phyloP scores from a whole-genome alignment of 2,888 invertebrate genomes.

The Apodemia hepburni region DNA sequence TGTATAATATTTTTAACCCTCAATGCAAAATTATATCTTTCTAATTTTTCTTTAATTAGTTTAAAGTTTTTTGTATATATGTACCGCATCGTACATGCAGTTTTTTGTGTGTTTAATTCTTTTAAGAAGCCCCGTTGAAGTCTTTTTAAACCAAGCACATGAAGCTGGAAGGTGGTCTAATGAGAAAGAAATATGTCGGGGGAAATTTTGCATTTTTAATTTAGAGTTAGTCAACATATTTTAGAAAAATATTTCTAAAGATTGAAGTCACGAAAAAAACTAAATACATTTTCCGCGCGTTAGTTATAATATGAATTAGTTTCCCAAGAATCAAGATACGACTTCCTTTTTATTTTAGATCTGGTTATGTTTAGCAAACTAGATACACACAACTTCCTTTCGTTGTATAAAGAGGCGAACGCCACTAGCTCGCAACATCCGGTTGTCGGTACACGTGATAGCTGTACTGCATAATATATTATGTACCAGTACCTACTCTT shows the following conservation, averaged over 20 bases:
- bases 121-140: too few relatives aligned
- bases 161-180: too few relatives aligned
- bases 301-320: slow-evolving; percentile 25
- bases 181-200: too few relatives aligned
- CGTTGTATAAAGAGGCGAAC: slow-evolving; percentile 39
- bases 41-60: too few relatives aligned
- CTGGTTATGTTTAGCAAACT: slow-evolving; percentile 43
- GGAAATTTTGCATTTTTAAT: too few relatives aligned
- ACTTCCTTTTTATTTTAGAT: slow-evolving; percentile 55
- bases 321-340: slow-evolving; percentile 45
- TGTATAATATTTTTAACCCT: too few relatives aligned
- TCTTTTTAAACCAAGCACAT: too few relatives aligned
- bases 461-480: slow-evolving; percentile 17
- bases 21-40: too few relatives aligned
- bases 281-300: slow-evolving; percentile 15
- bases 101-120: too few relatives aligned
- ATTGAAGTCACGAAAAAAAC: neutral
- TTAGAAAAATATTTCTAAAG: neutral
- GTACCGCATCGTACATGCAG: too few relatives aligned
- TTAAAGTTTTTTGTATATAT: too few relatives aligned
- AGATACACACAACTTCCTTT: slow-evolving; percentile 62
- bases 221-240: too few relatives aligned
- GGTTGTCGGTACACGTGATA: slow-evolving; percentile 19
- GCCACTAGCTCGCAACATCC: slow-evolving; percentile 27
- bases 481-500: neutral